Percentiles rank a stretch among this genome's conserved stretches.
Conservation (phyloP, 2,888 invertebrate species). For the Caenorhabditis sp. region DNA sequence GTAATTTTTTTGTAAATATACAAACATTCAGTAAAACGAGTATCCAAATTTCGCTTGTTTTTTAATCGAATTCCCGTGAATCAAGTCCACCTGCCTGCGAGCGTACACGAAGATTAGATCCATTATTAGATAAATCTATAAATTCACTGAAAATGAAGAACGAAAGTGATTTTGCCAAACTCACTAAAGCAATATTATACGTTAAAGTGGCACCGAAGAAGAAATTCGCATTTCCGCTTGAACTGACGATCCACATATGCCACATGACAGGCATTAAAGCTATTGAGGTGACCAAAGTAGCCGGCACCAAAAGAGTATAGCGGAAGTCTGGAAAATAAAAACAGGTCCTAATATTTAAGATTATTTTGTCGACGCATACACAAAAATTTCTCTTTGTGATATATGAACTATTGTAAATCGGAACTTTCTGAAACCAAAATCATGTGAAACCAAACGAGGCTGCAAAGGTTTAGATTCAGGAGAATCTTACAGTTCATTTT, state of each 20-base stretch:
- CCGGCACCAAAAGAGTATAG: conserved; percentile 90
- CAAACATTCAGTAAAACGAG: conserved; percentile 30
- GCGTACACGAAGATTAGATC: conserved; percentile 47
- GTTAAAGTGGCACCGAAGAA: conserved; percentile 96
- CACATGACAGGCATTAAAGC: conserved; percentile 90
- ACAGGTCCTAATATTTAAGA: not conserved
- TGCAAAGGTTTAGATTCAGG: too few relatives aligned
- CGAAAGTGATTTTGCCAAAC: not conserved
- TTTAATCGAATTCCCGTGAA: conserved; percentile 28
- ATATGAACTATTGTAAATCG: not conserved
- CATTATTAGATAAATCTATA: conserved; percentile 38
- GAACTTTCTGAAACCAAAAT: not conserved
- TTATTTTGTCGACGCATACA: not conserved
- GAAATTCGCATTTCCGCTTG: conserved; percentile 98
- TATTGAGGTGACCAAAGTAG: conserved; percentile 86
- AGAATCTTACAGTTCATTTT: too few relatives aligned
- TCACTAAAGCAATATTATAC: conserved; percentile 86
- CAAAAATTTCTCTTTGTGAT: too few relatives aligned
- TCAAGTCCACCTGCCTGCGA: conserved; percentile 31
- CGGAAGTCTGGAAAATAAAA: conserved; percentile 76
- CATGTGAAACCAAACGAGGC: too few relatives aligned
- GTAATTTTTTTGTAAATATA: not conserved
- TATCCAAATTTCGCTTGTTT: conserved; percentile 33
- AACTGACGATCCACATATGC: conserved; percentile 97
- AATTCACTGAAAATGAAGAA: not conserved